Base-by-base conservation (phyloP, 2,888 invertebrate species). In the Lydus trimaculatus region DNA sequence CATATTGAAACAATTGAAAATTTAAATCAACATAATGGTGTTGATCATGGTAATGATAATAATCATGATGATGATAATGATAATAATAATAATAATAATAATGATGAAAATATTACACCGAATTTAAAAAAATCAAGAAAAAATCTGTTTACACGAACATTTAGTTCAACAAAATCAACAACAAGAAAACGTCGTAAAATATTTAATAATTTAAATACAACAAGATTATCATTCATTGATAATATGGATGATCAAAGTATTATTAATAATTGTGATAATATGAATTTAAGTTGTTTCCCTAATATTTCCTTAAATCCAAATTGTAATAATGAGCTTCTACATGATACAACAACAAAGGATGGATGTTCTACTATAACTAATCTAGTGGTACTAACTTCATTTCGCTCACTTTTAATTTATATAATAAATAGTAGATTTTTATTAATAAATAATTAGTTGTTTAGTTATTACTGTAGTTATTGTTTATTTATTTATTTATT, bases 331-430 rank as follows among this genome's bases (percentile, higher is more conserved):
- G 75, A 76, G 78, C 77, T 78, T 76, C 78, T 79, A 75, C 74
- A 73, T 64, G 73, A 71, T 36, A 13, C 13, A 65, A 48, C 59
- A 28, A 72, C 72, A 75, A 77, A 75, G 80, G 80, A 82, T 62
- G 73, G 79, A 72, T 78, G 80, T 74, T 77, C 79, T 76, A 76
- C 82, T 75, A 78, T 80, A 75, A 75, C 80, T 81, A 77, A 82
- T 79, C 75, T 80, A 79, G 81, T 79, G 84, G 84, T 85, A 85
- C 85, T 85, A 84, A 85, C 84, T 84, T 84, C 81, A 83, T 82
- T 81, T 79, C 78, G 76, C 67, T 73, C 73, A 77, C 70, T 75
- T 70, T 68, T 65, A 63, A 52, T 31, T n/a, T 64, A 36, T 36
- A 13, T 36, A 13, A 36, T 1, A 36, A 13, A 13, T 61, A 67